Evolutionary conservation across 1,140 invertebrate species (phyloP), one percentile per base, ranked within the genome.

Genomic region (Hesperophylax magnus): DNA sequence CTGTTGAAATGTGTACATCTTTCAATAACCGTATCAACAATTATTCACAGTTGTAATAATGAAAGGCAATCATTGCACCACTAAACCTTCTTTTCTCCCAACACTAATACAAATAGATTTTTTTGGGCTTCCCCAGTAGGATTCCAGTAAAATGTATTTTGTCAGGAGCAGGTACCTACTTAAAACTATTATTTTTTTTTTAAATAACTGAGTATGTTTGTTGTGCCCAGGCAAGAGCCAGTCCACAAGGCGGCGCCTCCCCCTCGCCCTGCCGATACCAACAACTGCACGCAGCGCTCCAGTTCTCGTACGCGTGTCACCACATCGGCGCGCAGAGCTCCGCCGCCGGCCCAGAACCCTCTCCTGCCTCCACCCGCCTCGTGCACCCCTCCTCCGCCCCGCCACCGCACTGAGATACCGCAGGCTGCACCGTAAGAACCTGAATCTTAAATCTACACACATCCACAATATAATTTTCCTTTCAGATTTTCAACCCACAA

Each of bases 291-390:
- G 5, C 91, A 93, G 81, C 89, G 93, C 24, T 91, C 91, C n/a
- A 91, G 91, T 8, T 92, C 91, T n/a, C 92, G 92, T 82, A 93
- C 93, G 6, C 91, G 92, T 84, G 93, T 94, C 72, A 88, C 92
- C 0, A 93, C 91, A 77, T 93, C 92, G 31, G 89, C 87, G 34
- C 92, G 93, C 79, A 90, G 91, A 3, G 87, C 88, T 6, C 86
- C 89, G 11, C 56, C 39, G 2, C 39, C 39, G 9, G 39, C 39
- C 11, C 39, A 47, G 39, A 47, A 47, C 39, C 39, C 39, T 11
- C 39, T 47, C 39, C 39, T 47, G 39, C 39, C 31, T 22, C 18
- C 71, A 34, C 39, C 20, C 27, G 18, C 53, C 58, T 18, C 82
- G 20, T 15, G 63, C 54, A 54, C 60, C 0, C 34, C 79, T 5